These are phyloP conservation scores for Podarcis cretensis DNA, from an alignment of 2,113 vertebrate species.

Conservation along the genomic window DNA sequence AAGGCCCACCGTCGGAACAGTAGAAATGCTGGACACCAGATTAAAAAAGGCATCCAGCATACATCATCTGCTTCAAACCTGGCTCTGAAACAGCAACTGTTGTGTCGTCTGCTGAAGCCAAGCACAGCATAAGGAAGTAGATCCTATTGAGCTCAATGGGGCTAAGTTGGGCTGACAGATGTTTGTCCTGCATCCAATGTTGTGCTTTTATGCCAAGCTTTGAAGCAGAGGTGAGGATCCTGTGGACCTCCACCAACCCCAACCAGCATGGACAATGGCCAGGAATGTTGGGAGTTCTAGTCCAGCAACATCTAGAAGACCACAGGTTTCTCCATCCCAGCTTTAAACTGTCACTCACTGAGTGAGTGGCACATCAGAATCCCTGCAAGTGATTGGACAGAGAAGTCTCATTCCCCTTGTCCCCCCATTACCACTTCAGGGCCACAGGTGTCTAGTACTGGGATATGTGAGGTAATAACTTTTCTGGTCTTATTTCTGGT, in stretches of 20 bases:
- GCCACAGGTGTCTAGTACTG: neutral
- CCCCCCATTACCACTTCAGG: no score
- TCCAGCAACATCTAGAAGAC: no score
- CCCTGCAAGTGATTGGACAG: no score
- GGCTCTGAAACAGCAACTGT: neutral
- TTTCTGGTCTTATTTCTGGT: neutral
- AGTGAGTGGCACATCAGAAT: no score
- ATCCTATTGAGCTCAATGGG: neutral
- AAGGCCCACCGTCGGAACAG: conserved; percentile 30
- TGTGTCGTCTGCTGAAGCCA: conserved; percentile 2
- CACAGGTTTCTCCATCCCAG: no score
- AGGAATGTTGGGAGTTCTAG: neutral
- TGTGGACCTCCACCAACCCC: neutral
- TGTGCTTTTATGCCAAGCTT: neutral
- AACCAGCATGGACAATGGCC: neutral
- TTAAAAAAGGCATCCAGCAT: conserved; percentile 50
- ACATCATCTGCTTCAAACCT: conserved; percentile 24
- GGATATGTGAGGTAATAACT: neutral
- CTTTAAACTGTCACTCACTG: no score
- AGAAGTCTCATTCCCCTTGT: no score
- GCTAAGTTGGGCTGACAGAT: neutral
- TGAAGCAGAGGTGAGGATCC: neutral
- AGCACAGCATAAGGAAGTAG: conserved; percentile 33
- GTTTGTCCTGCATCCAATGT: neutral
- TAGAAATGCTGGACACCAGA: neutral